phyloP scores from a whole-genome alignment of 1,140 invertebrate genomes.

The Camponotus floridanus region DNA sequence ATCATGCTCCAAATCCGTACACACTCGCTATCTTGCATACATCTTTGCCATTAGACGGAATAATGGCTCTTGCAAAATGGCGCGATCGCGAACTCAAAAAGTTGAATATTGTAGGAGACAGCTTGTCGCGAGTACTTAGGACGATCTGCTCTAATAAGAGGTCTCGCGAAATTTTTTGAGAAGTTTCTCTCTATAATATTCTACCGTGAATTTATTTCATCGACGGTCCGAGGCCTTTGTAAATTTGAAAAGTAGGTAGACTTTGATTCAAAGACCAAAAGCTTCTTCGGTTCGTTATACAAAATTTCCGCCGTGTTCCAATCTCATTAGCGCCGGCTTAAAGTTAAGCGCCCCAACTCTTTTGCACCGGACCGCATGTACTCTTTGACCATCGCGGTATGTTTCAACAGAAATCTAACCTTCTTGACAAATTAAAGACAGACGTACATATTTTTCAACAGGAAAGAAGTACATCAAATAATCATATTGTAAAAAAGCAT shows the following conservation, averaged over 20 bases:
- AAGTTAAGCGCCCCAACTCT: constrained; percentile 80
- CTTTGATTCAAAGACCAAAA: constrained; percentile 80
- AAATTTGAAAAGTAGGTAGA: constrained; percentile 78
- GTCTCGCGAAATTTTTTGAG: constrained; percentile 11
- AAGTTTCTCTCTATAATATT: constrained; percentile 19
- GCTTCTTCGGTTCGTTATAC: constrained; percentile 79
- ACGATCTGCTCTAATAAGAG: constrained; percentile 21
- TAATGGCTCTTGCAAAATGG: constrained; percentile 1
- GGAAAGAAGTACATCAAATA: background rate
- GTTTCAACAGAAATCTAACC: constrained; percentile 54
- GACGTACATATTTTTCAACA: background rate
- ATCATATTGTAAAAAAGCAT: background rate
- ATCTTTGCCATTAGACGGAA: background rate
- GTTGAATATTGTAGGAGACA: background rate
- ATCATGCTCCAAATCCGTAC: constrained; percentile 15
- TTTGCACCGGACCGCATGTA: constrained; percentile 67
- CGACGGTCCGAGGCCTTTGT: constrained; percentile 67
- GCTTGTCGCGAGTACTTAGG: constrained; percentile 12
- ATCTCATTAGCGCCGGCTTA: constrained; percentile 81
- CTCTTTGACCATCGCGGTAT: constrained; percentile 65
- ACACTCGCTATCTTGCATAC: background rate
- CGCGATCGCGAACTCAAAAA: background rate
- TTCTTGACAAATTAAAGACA: constrained; percentile 60
- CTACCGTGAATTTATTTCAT: constrained; percentile 29
- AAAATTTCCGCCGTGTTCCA: constrained; percentile 74